A percentile compares a stretch with the other conserved stretches of the same genome.
phyloP scores from a whole-genome alignment of 2,888 invertebrate genomes.

The Epinotia ramella region DNA sequence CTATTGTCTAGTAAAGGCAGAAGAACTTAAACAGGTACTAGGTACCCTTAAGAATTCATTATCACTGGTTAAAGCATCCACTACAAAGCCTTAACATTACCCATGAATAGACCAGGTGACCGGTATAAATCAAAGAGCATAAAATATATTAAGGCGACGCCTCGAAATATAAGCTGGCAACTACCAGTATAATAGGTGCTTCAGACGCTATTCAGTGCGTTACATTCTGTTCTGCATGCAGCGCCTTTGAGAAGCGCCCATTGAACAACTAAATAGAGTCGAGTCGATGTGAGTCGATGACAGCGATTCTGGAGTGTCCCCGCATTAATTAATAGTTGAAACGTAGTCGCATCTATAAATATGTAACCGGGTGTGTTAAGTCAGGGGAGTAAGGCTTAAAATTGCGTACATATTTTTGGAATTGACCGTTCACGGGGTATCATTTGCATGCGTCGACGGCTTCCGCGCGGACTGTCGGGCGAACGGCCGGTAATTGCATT shows the following conservation, averaged over 20 bases:
- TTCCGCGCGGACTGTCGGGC: conserved; percentile 48
- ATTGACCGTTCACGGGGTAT: conserved; percentile 56
- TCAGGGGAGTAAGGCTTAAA: neutral
- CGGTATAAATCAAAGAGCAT: conserved; percentile 51
- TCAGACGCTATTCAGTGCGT: conserved; percentile 82
- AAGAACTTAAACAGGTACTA: neutral
- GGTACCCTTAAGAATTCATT: neutral
- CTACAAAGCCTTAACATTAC: neutral
- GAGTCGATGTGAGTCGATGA: conserved; percentile 62
- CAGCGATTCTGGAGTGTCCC: conserved; percentile 64
- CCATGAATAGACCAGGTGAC: conserved; percentile 25
- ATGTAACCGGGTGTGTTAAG: neutral
- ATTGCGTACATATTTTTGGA: neutral
- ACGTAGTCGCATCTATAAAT: conserved; percentile 49
- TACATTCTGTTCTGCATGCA: conserved; percentile 56
- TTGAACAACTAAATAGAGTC: conserved; percentile 74
- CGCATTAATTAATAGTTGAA: conserved; percentile 78
- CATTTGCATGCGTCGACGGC: conserved; percentile 64
- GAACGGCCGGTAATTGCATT: conserved; percentile 41
- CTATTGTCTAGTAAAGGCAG: no score
- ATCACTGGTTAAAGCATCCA: neutral
- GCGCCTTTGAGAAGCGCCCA: conserved; percentile 76
- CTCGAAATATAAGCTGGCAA: conserved; percentile 67
- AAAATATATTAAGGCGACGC: conserved; percentile 49
- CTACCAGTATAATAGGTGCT: conserved; percentile 59